Percentiles rank a stretch among this genome's conserved stretches.
Evolutionary conservation across 53 echinoderm and acorn worm species (phyloP).

Genomic region (Stichopus horrens): DNA sequence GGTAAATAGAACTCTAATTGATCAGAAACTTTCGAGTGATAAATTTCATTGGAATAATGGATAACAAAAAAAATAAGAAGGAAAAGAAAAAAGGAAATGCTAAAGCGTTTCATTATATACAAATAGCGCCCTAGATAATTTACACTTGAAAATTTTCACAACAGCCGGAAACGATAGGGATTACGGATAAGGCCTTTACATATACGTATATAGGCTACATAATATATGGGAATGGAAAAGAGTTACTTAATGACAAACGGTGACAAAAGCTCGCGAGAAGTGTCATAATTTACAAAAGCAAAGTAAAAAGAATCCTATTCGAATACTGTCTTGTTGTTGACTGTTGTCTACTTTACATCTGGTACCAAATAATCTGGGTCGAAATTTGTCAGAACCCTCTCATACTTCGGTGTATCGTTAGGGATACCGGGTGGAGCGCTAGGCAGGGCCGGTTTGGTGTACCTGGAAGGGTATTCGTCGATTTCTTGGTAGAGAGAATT

Average conservation of each 20-base stretch:
- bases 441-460: constrained; percentile 35
- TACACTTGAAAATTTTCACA: no score
- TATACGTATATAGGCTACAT: no score
- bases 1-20: no score
- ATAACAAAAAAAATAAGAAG: background rate
- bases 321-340: background rate
- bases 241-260: background rate
- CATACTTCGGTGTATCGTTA: background rate
- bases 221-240: no score
- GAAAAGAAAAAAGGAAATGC: background rate
- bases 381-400: constrained; percentile 1
- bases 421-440: constrained; percentile 31
- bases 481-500: constrained; percentile 40
- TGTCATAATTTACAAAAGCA: background rate
- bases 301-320: background rate
- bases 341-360: constrained; percentile 5
- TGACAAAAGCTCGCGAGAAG: background rate
- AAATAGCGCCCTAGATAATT: background rate
- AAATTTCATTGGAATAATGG: background rate
- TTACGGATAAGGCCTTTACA: background rate
- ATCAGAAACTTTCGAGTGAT: background rate
- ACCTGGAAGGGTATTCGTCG: constrained; percentile 24
- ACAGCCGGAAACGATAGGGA: background rate
- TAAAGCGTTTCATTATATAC: constrained; percentile 1
- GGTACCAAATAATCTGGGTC: constrained; percentile 37